Evolutionary conservation across 2,797 vertebrate species (phyloP).

Genomic region (Stomatorhinus walkeri): DNA sequence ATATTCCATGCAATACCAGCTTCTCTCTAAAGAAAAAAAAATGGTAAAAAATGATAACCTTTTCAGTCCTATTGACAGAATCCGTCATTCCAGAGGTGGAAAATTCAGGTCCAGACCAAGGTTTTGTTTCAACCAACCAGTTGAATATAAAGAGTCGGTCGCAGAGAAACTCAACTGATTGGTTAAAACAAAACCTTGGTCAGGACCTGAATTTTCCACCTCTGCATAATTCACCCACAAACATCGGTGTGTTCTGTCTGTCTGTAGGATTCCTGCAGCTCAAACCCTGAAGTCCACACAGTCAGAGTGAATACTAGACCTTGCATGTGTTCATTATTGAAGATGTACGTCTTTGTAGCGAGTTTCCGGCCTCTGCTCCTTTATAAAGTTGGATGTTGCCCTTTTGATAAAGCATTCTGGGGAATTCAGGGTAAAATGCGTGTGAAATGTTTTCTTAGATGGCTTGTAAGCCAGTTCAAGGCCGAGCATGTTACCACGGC

Average conservation of each 20-base stretch:
- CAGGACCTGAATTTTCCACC: background rate
- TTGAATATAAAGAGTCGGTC: background rate
- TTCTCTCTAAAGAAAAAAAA: background rate
- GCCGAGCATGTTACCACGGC: slow-evolving; percentile 13
- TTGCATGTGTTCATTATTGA: background rate
- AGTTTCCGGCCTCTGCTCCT: background rate
- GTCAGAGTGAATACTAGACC: background rate
- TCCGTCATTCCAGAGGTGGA: background rate
- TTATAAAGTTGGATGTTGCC: background rate
- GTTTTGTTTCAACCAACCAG: background rate
- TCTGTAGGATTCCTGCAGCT: background rate
- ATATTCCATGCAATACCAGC: background rate
- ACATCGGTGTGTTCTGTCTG: background rate
- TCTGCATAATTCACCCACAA: background rate
- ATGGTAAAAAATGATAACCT: too few species aligned
- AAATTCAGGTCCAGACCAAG: background rate
- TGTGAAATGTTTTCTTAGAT: slow-evolving; percentile 15
- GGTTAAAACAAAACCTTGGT: background rate
- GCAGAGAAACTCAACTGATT: background rate
- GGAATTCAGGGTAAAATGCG: background rate
- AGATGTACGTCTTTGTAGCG: background rate
- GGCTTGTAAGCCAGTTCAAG: slow-evolving; percentile 37
- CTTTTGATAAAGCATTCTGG: background rate
- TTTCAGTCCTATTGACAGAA: background rate
- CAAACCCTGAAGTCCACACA: background rate